phyloP scores from a whole-genome alignment of 2,797 vertebrate genomes.

The Schizothorax lantsangensis region DNA sequence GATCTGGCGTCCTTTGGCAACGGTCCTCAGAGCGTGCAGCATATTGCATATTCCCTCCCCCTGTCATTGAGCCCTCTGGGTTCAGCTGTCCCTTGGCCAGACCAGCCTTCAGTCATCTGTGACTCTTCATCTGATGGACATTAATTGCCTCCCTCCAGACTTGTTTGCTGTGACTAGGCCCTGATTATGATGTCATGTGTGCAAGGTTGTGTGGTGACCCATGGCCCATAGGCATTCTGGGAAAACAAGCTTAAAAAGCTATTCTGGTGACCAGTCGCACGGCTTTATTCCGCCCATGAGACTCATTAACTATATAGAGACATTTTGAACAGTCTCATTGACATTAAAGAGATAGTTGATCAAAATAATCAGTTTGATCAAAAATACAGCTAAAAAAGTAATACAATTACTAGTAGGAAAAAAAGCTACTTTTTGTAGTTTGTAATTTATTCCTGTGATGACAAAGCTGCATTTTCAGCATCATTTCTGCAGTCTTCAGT shows the following conservation, averaged over 20 bases:
- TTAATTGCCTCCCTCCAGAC: conserved; percentile 65
- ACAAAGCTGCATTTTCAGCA: not conserved
- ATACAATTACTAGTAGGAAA: too few relatives aligned
- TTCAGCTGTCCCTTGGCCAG: conserved; percentile 38
- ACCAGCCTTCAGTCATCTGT: conserved; percentile 46
- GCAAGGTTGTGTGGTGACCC: conserved; percentile 54
- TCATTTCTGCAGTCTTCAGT: too few relatives aligned
- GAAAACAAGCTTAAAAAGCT: conserved; percentile 53
- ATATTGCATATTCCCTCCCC: conserved; percentile 44
- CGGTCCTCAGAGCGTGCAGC: conserved; percentile 22
- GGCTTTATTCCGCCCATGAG: conserved; percentile 16
- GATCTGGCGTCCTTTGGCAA: conserved; percentile 21
- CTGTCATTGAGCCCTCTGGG: conserved; percentile 33
- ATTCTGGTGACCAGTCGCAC: conserved; percentile 49
- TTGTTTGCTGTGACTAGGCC: conserved; percentile 51
- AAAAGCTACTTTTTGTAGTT: too few relatives aligned
- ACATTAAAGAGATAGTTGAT: not conserved
- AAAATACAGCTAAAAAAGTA: too few relatives aligned
- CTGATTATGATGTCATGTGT: conserved; percentile 65
- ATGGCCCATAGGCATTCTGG: conserved; percentile 57
- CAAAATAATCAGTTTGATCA: not conserved
- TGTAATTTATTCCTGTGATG: too few relatives aligned
- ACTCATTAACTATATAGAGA: conserved; percentile 7
- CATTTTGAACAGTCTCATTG: conserved; percentile 1
- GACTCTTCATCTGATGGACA: conserved; percentile 51